These are phyloP conservation scores for Globodera ellingtonae DNA, from an alignment of 1,140 invertebrate genomes.

Conservation along the genomic window DNA sequence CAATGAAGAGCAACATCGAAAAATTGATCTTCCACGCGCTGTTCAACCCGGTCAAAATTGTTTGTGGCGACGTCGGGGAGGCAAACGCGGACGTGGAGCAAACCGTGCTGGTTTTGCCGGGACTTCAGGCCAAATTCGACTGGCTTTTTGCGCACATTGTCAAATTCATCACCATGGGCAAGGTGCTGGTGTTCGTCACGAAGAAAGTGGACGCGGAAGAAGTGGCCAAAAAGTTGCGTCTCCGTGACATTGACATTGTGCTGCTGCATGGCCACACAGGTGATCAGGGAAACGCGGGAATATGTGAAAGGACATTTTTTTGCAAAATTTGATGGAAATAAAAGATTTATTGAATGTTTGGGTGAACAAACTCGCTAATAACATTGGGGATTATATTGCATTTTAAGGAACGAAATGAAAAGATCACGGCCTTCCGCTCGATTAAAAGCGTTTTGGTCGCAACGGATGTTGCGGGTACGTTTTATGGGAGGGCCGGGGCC, in stretches of 20 bases:
- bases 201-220: slow-evolving; percentile 93
- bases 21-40: slow-evolving; percentile 89
- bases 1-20: slow-evolving; percentile 89
- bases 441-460: slow-evolving; percentile 87
- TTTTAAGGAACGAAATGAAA: slow-evolving; percentile 85
- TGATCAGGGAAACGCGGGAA: background rate
- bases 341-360: background rate
- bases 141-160: slow-evolving; percentile 25
- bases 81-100: slow-evolving; percentile 93
- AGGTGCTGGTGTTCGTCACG: slow-evolving; percentile 87
- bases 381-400: slow-evolving; percentile 2
- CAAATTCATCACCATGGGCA: slow-evolving; percentile 31
- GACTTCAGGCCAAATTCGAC: slow-evolving; percentile 9
- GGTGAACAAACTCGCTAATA: background rate
- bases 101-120: slow-evolving; percentile 71
- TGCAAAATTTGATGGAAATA: no score
- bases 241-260: slow-evolving; percentile 75
- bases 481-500: no score
- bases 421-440: slow-evolving; percentile 90
- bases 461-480: slow-evolving; percentile 88
- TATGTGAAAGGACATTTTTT: background rate
- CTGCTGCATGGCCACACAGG: slow-evolving; percentile 87
- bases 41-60: slow-evolving; percentile 87
- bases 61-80: slow-evolving; percentile 73
- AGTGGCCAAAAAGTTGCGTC: slow-evolving; percentile 83